Evolutionary conservation across 2,113 vertebrate species (phyloP), one percentile per base, ranked within the genome.

Genomic region (Phaethornis superciliosus): DNA sequence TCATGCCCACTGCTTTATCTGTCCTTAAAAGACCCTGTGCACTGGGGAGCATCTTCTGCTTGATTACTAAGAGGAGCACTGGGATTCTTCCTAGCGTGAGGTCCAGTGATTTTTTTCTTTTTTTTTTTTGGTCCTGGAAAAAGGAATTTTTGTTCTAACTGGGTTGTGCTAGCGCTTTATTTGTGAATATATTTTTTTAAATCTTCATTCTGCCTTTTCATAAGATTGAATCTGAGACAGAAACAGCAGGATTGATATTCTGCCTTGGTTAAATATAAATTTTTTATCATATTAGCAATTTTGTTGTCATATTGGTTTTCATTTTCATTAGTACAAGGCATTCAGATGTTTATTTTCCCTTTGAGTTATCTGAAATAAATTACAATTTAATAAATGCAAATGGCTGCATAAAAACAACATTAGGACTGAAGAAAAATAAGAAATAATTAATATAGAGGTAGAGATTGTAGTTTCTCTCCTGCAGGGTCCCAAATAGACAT

Each of bases 311-410:
- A 75, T 62, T 92, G 68, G 44, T 94, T 95, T 96, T 90, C 44
- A 33, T 47, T 93, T 88, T 56, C 76, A 47, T 70, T 82, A 88
- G 75, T 82, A 80, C 76, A 80, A 83, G 42, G 42, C 6, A 0
- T 93, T 96, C 92, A 76, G 51, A 70, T 94, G 60, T 90, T 94
- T 96, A 74, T 93, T 96, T 96, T 80, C 28, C 80, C 91, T 96
- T 62, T 32, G 46, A 77, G 58, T 80, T 80, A 46, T 82, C 47
- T 55, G 42, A 93, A 85, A 54, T 82, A 88, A 94, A 90, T 93
- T 62, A 40, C 65, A 76, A 60, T 72, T 85, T 81, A 95, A 91
- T 77, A 91, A 91, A 94, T 52, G 55, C 46, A 85, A 90, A 81
- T 77, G 74, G 32, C 81, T 85, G 12, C 42, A 27, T 67, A 74